Conservation (phyloP, 2,113 vertebrate species). For the Upupa epops region DNA sequence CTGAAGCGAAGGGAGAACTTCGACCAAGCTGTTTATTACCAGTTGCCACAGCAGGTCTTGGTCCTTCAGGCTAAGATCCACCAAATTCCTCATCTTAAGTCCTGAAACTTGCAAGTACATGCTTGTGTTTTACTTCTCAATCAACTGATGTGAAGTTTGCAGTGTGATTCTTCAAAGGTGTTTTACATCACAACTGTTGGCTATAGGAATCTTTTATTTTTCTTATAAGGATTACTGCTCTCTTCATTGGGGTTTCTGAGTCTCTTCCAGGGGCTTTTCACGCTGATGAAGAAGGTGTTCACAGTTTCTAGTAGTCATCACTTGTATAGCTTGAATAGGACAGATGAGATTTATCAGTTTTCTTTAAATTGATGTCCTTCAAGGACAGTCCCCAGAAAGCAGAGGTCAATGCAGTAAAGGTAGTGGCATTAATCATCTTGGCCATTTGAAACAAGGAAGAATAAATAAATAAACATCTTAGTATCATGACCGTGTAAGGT, state of each 20-base stretch:
- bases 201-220: neutral
- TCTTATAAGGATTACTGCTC: neutral
- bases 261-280: neutral
- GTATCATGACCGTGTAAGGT: constrained; percentile 67
- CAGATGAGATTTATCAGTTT: constrained; percentile 76
- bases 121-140: neutral
- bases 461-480: constrained; percentile 79
- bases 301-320: constrained; percentile 13
- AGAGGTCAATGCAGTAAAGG: constrained; percentile 71
- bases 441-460: constrained; percentile 63
- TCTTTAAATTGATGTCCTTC: constrained; percentile 73
- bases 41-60: too few relatives aligned
- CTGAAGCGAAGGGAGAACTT: too few relatives aligned
- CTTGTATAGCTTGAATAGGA: constrained; percentile 61
- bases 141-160: neutral
- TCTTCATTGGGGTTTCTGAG: neutral
- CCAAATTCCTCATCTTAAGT: too few relatives aligned
- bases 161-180: neutral
- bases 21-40: too few relatives aligned
- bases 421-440: constrained; percentile 79
- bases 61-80: too few relatives aligned
- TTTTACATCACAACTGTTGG: neutral
- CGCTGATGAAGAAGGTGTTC: constrained; percentile 8
- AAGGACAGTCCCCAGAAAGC: constrained; percentile 68
- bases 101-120: neutral